Evolutionary conservation across 2,113 vertebrate genomes (phyloP), one percentile per base, ranked within the genome.

Genomic region (Thermophis baileyi): DNA sequence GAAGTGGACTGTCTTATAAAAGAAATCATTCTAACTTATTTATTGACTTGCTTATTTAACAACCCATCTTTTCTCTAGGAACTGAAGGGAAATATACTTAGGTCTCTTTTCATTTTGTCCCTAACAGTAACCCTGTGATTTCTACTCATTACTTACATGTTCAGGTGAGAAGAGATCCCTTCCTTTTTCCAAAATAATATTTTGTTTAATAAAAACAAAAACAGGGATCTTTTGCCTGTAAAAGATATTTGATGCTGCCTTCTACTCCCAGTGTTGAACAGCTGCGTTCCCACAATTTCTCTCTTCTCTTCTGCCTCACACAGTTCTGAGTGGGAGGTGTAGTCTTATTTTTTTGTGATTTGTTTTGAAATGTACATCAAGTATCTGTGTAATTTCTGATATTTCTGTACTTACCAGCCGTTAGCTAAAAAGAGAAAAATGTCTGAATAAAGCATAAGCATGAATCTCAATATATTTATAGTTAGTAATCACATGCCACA

Each of bases 351-450:
- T 95, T 86, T 95, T 74, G 86, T 60, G 24, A 57, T 94, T 95
- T 96, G 90, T 97, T 96, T 96, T 96, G 93, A 96, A 97, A 94
- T 93, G 90, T 88, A 49, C 69, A 93, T 95, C 88, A 95, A 95
- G 92, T 16, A 95, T 96, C 94, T 87, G 0, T 96, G 94, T 94
- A 92, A 86, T 93, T 91, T 93, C 94, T 95, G 47, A 95, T 96
- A 95, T 94, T 96, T 94, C 89, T 93, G 47, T 95, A 88, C 95
- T 89, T 89, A 92, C 91, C 95, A 94, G 90, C 55, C 69, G 95
- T 93, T 92, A 93, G 51, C 87, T 93, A 86, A 94, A 94, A 94
- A 89, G 35, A 18, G 16, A 95, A 92, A 55, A 91, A 94, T 96
- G 90, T 95, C 96, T 95, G 12, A 93, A 3, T 74, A 69, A 92